phyloP scores from a whole-genome alignment of 2,888 invertebrate species.

The Oxytorus armatus region DNA sequence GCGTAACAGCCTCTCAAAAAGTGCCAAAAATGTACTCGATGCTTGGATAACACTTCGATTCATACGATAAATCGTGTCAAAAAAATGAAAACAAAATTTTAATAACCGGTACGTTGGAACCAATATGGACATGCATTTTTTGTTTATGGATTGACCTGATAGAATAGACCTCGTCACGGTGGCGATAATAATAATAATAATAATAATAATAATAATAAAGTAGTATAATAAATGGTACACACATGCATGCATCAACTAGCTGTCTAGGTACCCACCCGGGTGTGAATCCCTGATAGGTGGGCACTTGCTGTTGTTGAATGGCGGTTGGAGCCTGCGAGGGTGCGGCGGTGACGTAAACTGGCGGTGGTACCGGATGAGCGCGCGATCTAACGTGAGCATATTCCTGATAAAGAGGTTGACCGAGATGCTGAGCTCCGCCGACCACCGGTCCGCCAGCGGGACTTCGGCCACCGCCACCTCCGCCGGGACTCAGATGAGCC shows the following conservation, averaged over 20 bases:
- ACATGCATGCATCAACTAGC: slow-evolving; percentile 84
- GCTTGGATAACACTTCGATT: too few species aligned
- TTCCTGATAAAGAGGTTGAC: slow-evolving; percentile 88
- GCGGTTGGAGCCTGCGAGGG: slow-evolving; percentile 83
- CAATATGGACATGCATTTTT: too few species aligned
- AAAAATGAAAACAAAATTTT: too few species aligned
- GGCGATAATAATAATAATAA: slow-evolving; percentile 34
- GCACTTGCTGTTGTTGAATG: slow-evolving; percentile 83
- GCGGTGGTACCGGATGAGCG: slow-evolving; percentile 86
- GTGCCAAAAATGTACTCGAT: too few species aligned
- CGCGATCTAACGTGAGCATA: slow-evolving; percentile 83
- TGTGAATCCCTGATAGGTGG: slow-evolving; percentile 84
- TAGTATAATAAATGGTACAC: slow-evolving; percentile 81
- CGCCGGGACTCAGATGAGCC: slow-evolving; percentile 80
- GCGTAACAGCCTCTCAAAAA: too few species aligned
- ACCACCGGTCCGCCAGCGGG: slow-evolving; percentile 83
- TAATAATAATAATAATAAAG: slow-evolving; percentile 58
- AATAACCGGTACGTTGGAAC: too few species aligned
- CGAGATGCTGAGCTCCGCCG: slow-evolving; percentile 86
- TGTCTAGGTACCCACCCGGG: slow-evolving; percentile 84
- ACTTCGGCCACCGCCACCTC: slow-evolving; percentile 79
- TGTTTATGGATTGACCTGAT: too few species aligned
- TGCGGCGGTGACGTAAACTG: slow-evolving; percentile 89
- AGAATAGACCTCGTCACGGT: too few species aligned
- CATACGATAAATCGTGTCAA: too few species aligned